These are phyloP conservation scores for Drosophila mercatorum DNA, from an alignment of 2,888 invertebrate genomes.

Conservation along the genomic window DNA sequence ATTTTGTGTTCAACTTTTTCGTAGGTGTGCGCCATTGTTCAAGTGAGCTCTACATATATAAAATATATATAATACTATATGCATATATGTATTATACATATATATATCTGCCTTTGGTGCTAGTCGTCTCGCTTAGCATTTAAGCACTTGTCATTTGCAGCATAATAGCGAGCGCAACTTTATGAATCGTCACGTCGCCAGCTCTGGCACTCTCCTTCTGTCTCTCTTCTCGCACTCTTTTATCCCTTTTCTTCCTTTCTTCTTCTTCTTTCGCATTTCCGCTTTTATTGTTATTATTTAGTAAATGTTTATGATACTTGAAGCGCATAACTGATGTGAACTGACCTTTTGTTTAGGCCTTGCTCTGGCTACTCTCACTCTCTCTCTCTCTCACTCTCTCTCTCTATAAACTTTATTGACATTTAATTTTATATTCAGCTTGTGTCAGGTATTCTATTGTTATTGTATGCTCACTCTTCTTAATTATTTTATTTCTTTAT, in stretches of 20 bases:
- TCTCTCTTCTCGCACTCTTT: background rate
- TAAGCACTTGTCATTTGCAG: conserved; percentile 43
- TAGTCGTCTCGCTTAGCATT: conserved; percentile 20
- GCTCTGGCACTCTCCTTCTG: background rate
- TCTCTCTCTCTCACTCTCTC: background rate
- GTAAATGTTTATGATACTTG: conserved; percentile 3
- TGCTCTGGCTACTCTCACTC: too few relatives aligned
- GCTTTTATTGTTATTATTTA: background rate
- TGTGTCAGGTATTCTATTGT: background rate
- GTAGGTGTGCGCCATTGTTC: conserved; percentile 14
- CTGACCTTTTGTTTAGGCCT: too few relatives aligned
- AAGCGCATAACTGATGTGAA: background rate
- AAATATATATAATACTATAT: background rate
- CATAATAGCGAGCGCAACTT: conserved; percentile 20
- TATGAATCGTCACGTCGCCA: conserved; percentile 15
- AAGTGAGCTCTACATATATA: too few relatives aligned
- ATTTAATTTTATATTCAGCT: background rate
- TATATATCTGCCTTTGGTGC: background rate
- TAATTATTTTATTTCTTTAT: too few relatives aligned
- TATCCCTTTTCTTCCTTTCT: too few relatives aligned
- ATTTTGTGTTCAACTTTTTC: conserved; percentile 52
- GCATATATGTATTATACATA: background rate
- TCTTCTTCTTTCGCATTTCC: background rate
- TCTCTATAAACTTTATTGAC: background rate
- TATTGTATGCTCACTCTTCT: too few relatives aligned